phyloP scores from a whole-genome alignment of 2,113 vertebrate species.

The Brachyhypopomus occidentalis region DNA sequence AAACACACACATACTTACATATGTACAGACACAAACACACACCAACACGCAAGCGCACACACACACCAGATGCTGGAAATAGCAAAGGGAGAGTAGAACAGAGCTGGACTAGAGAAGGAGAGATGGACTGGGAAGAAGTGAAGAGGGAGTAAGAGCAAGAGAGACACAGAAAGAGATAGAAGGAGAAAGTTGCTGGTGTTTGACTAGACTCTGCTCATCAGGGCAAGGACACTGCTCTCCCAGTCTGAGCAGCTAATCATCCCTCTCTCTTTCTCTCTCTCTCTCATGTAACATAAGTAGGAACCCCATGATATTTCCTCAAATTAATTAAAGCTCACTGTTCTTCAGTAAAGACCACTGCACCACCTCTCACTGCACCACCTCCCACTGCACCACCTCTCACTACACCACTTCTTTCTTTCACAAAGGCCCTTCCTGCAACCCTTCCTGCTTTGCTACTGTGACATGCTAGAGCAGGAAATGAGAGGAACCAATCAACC shows the following conservation, averaged over 20 bases:
- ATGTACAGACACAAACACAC: slow-evolving; percentile 8
- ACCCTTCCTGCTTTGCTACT: too few relatives aligned
- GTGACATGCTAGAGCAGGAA: too few relatives aligned
- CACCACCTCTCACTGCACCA: background rate
- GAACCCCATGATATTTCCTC: background rate
- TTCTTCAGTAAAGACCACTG: background rate
- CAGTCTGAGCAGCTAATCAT: slow-evolving; percentile 5
- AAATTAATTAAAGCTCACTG: background rate
- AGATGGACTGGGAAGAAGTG: slow-evolving; percentile 10
- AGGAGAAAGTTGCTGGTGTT: background rate
- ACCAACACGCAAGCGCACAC: background rate
- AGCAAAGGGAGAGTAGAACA: background rate
- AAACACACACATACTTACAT: background rate
- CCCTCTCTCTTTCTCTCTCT: background rate
- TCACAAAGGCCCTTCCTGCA: too few relatives aligned
- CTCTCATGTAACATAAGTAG: background rate
- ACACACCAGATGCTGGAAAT: slow-evolving; percentile 8
- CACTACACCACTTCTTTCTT: too few relatives aligned
- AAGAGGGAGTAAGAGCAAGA: slow-evolving; percentile 14
- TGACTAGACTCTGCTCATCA: background rate
- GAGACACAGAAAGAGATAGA: slow-evolving; percentile 31
- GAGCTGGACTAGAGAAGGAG: background rate
- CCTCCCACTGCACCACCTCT: too few relatives aligned
- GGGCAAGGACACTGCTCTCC: background rate
- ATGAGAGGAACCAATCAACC: too few relatives aligned